These are phyloP conservation scores for Sminthurides aquaticus DNA, from an alignment of 2,888 invertebrate species.

Conservation along the genomic window DNA sequence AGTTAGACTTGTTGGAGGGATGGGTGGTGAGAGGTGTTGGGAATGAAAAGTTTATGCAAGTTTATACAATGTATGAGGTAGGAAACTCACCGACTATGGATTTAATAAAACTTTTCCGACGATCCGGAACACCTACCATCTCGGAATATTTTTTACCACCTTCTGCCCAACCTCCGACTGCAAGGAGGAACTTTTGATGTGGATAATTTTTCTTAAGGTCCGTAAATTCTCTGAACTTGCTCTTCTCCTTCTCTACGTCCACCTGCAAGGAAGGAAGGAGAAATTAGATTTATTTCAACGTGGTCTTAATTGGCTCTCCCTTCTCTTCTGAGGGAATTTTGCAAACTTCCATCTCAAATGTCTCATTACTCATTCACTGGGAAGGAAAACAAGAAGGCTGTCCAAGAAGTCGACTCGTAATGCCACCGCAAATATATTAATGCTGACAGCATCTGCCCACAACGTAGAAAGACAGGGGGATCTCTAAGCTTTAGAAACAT, in stretches of 20 bases:
- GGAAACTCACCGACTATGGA: constrained; percentile 32
- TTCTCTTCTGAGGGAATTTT: too few species aligned
- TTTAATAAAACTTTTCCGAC: constrained; percentile 33
- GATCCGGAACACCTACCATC: constrained; percentile 29
- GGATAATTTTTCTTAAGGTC: constrained; percentile 33
- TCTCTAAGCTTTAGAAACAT: too few species aligned
- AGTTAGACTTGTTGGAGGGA: neutral
- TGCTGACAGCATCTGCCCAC: too few species aligned
- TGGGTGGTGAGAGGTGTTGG: neutral
- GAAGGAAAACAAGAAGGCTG: too few species aligned
- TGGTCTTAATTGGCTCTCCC: too few species aligned
- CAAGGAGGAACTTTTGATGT: constrained; percentile 31
- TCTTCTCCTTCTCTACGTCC: constrained; percentile 31
- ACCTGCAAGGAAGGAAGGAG: constrained; percentile 23
- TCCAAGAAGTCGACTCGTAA: too few species aligned
- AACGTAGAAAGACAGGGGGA: too few species aligned
- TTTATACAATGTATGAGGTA: neutral
- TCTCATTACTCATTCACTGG: too few species aligned
- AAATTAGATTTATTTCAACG: constrained; percentile 7
- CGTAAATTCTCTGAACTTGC: constrained; percentile 39
- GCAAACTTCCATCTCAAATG: too few species aligned
- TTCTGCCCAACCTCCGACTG: constrained; percentile 42
- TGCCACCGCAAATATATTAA: too few species aligned
- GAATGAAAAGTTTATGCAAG: neutral
- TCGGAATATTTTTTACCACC: constrained; percentile 40